Base-by-base conservation (phyloP, 2,113 vertebrate genomes). In the Furnarius figulus region DNA sequence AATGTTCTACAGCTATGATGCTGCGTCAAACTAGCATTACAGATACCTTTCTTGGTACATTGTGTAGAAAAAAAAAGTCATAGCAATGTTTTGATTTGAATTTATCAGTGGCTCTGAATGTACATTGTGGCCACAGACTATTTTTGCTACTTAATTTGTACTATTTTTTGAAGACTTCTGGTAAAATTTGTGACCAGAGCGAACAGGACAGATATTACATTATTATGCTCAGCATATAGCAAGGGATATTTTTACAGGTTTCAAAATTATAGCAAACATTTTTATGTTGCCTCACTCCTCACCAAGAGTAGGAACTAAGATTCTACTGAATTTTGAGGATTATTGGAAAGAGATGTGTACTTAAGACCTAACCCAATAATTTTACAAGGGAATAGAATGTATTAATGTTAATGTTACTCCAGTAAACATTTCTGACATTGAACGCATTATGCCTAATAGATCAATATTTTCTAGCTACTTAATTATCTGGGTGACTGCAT, bases 401-500 rank as follows among this genome's bases (percentile, higher is more conserved):
- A 87, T 63, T 85, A 87, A 82, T 66, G 33, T 39, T 93, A 89
- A 67, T 0, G 5, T 80, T 94, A 77, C 47, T 71, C 16, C 37
- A 31, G 67, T 73, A 95, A 96, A 91, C 50, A 71, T 77, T 73
- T 89, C 42, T 94, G 71, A 85, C 30, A 59, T 77, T 86, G 82
- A 90, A 63, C 35, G 50, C 59, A 70, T 91, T 85, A 71, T 67
- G 71, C 46, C 55, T 62, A 93, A 55, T 35, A 90, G 85, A 93
- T 96, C 93, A 85, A 96, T 95, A 85, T 47, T 91, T 96, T 91
- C 87, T 55, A 93, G 67, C 42, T 75, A 31, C 66, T 96, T 95
- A 91, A 95, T 96, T 94, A 91, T 90, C 78, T 85, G 78, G 66
- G 39, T 96, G 94, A 89, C 55, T 94, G 93, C 81, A 50, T 90